Conservation (phyloP, 2,797 vertebrate species). For the Intellagama lesueurii region DNA sequence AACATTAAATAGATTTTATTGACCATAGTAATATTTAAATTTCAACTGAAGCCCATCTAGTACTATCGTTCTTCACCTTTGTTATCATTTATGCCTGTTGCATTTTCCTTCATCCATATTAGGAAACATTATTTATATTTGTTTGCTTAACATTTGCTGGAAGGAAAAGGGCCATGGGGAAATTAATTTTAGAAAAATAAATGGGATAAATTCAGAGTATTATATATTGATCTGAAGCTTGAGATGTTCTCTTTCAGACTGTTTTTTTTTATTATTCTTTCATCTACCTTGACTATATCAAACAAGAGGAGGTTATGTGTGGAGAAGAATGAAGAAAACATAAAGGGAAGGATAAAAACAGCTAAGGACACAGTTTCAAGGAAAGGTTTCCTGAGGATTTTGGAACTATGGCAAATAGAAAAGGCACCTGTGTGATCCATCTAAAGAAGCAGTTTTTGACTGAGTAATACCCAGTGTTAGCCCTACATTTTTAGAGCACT, state of each 20-base stretch:
- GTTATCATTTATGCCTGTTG: neutral
- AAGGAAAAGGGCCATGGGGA: slow-evolving; percentile 1
- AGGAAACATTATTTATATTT: slow-evolving; percentile 8
- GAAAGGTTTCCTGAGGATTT: neutral
- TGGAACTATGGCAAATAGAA: neutral
- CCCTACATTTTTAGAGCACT: too few species aligned
- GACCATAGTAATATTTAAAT: neutral
- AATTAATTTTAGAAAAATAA: slow-evolving; percentile 13
- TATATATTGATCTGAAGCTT: neutral
- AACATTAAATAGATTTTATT: neutral
- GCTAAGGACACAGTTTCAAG: neutral
- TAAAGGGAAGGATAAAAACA: neutral
- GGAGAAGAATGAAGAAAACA: neutral
- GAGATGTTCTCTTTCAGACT: neutral
- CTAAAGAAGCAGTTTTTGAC: too few species aligned
- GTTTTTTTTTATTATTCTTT: neutral
- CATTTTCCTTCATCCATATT: neutral
- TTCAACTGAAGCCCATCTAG: neutral
- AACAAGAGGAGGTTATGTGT: neutral
- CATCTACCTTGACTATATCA: slow-evolving; percentile 7
- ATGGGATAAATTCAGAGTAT: slow-evolving; percentile 10
- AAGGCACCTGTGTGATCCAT: too few species aligned
- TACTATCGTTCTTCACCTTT: neutral
- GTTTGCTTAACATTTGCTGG: neutral
- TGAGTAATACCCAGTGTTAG: too few species aligned